Evolutionary conservation across 2,113 vertebrate species (phyloP).

Genomic region (Oryzias woworae): DNA sequence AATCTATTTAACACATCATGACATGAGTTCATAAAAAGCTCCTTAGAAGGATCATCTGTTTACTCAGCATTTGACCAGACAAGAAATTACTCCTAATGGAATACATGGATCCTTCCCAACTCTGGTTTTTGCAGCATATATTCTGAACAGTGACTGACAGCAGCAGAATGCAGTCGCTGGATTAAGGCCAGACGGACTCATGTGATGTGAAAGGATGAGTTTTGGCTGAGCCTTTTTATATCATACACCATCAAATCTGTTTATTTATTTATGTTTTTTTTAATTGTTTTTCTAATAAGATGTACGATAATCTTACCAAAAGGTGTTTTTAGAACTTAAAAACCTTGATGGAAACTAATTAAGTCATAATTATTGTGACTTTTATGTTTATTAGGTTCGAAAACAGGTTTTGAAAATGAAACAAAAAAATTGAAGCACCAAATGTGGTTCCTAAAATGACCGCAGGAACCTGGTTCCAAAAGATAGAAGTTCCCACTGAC

Average conservation of each 20-base stretch:
- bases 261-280: not conserved
- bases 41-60: constrained; percentile 63
- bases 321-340: not conserved
- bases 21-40: constrained; percentile 59
- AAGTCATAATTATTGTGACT: too few relatives aligned
- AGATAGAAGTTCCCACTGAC: too few relatives aligned
- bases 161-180: constrained; percentile 50
- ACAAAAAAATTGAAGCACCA: too few relatives aligned
- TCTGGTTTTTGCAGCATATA: constrained; percentile 24
- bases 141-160: constrained; percentile 52
- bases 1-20: constrained; percentile 64
- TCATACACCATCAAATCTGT: not conserved
- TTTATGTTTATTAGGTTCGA: too few relatives aligned
- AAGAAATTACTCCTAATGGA: constrained; percentile 73
- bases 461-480: too few relatives aligned
- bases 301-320: not conserved
- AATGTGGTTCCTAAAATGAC: too few relatives aligned
- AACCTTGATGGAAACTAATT: not conserved
- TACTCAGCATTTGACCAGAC: constrained; percentile 73
- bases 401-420: too few relatives aligned
- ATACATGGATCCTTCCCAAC: constrained; percentile 68
- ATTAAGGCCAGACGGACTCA: constrained; percentile 26
- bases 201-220: constrained; percentile 15
- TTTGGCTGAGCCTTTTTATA: constrained; percentile 12
- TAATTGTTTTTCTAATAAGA: not conserved